Base-by-base conservation (phyloP, 2,113 vertebrate species). In the Piprites chloris region DNA sequence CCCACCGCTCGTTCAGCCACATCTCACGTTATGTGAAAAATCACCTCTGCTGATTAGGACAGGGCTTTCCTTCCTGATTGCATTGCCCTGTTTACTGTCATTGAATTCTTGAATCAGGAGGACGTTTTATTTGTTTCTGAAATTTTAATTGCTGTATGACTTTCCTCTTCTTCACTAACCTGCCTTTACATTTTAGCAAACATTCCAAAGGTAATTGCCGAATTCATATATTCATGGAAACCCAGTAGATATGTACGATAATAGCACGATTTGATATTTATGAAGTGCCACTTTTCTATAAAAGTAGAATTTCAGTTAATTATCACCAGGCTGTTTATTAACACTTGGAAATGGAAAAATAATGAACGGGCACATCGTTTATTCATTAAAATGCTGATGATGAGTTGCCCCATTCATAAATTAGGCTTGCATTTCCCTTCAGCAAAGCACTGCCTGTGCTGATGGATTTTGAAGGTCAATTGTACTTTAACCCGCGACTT, bases 221-320 rank as follows among this genome's bases (percentile, higher is more conserved):
- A 91, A 97, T 97, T 97, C 97, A 97, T 98, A 94, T 96, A 97
- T 98, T 97, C 97, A 97, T 97, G 96, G 97, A 97, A 98, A 97
- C 83, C 74, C 93, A 96, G 93, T 69, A 90, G 79, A 97, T 96
- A 96, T 41, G 89, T 95, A 90, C 86, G n/a, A 96, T 97, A 97
- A 97, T 97, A 97, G 97, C 97, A 97, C 97, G 94, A 97, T 98
- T 97, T 96, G 94, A 91, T 98, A 98, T 97, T 98, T 98, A 98
- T 98, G 97, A 98, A 98, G 97, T 96, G 95, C 91, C 97, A 97
- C 94, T 97, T 98, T 98, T 97, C 94, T 97, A 96, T 97, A 98
- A 98, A 98, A 97, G 97, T 90, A 97, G 90, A 97, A 97, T 97
- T 97, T 95, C 93, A 96, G 94, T 96, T 97, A 98, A 98, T 98